Percentiles rank a stretch among this genome's conserved stretches.
These are phyloP conservation scores for Aphelenchoides bicaudatus DNA, from an alignment of 2,888 invertebrate genomes.

Conservation along the genomic window DNA sequence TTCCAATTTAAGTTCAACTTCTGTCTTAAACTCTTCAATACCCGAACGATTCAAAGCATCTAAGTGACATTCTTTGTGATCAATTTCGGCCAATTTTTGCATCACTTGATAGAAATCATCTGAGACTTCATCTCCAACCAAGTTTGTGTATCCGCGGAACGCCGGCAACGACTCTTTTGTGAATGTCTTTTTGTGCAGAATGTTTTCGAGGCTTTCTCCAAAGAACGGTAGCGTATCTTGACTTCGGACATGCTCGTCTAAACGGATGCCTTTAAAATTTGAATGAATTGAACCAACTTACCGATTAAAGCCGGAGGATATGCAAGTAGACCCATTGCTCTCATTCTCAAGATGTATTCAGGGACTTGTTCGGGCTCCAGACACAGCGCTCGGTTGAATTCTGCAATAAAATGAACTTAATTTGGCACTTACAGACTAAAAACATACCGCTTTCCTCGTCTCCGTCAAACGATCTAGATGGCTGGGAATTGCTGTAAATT, in stretches of 20 bases:
- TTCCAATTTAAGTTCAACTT: not conserved
- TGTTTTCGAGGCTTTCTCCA: constrained; percentile 7
- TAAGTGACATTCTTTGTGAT: not conserved
- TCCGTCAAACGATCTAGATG: too few species aligned
- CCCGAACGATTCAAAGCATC: constrained; percentile 7
- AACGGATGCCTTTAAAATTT: not conserved
- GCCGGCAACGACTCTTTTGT: not conserved
- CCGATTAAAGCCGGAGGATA: constrained; percentile 9
- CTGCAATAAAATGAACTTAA: too few species aligned
- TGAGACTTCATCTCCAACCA: not conserved
- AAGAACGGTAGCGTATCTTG: constrained; percentile 6
- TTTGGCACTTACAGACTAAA: too few species aligned
- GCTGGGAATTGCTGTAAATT: too few species aligned
- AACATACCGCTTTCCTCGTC: too few species aligned
- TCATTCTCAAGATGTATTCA: not conserved
- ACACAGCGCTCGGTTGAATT: not conserved
- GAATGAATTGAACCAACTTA: constrained; percentile 2
- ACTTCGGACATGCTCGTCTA: not conserved
- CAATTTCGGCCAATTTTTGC: not conserved
- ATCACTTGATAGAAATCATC: constrained; percentile 1
- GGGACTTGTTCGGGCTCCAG: constrained; percentile 2
- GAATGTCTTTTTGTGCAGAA: not conserved
- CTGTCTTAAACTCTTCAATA: not conserved
- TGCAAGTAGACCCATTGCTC: constrained; percentile 6
- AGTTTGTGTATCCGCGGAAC: constrained; percentile 8